Evolutionary conservation across 2,113 vertebrate genomes (phyloP).

Genomic region (Hydropotes inermis): DNA sequence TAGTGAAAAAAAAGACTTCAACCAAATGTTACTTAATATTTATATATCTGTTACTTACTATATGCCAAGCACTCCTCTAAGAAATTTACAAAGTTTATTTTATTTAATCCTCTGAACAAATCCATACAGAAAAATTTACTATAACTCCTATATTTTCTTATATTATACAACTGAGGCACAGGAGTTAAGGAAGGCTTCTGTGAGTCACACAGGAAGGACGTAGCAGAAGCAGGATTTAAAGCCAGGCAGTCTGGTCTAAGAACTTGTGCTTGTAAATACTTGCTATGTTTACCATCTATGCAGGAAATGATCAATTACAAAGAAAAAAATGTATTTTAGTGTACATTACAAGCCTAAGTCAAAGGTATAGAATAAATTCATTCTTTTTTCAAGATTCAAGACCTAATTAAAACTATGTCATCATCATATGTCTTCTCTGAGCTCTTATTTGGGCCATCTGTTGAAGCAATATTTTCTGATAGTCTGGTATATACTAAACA

Average conservation of each 20-base stretch:
- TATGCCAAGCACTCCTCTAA: neutral
- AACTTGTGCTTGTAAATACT: neutral
- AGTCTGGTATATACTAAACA: neutral
- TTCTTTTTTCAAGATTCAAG: neutral
- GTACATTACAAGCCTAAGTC: neutral
- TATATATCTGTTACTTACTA: neutral
- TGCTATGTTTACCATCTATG: neutral
- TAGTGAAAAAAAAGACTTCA: neutral
- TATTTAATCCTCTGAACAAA: neutral
- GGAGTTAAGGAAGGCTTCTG: neutral
- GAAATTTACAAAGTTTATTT: neutral
- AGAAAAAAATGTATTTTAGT: neutral
- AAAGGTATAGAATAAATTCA: neutral
- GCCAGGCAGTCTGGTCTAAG: neutral
- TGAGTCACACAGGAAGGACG: neutral
- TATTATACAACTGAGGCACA: neutral
- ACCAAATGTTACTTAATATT: neutral
- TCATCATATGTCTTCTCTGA: neutral
- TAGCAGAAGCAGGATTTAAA: neutral
- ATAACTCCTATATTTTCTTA: neutral
- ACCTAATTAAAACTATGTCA: neutral
- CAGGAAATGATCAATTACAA: neutral
- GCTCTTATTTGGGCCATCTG: neutral
- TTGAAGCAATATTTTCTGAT: neutral
- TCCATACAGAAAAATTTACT: neutral